Percentiles rank a stretch among this genome's conserved stretches.
Conservation (phyloP, 2,113 vertebrate genomes). For the Corythornis vintsioides region DNA sequence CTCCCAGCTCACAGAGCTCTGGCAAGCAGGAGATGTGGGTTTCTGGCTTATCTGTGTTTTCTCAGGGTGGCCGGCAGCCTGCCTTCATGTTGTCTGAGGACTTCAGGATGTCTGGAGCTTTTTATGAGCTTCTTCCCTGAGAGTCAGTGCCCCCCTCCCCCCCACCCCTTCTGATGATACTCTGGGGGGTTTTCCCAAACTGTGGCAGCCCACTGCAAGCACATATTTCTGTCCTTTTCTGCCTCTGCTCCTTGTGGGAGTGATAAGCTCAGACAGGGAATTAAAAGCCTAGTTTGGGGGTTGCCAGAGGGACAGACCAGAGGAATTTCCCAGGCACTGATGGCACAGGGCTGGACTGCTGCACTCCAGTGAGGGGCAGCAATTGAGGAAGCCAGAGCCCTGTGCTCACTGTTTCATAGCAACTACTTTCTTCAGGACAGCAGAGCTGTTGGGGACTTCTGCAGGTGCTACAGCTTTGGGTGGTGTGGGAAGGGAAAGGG, state of each 20-base stretch:
- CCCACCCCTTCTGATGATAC: neutral
- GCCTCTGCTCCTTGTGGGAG: constrained; percentile 5
- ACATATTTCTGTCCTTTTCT: neutral
- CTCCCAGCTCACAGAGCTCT: neutral
- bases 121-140: neutral
- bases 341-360: neutral
- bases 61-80: constrained; percentile 5
- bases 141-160: neutral
- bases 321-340: neutral
- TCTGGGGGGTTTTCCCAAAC: neutral
- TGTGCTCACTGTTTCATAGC: neutral
- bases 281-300: neutral
- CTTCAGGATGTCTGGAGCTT: constrained; percentile 32
- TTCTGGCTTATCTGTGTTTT: constrained; percentile 43
- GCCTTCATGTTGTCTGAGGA: neutral
- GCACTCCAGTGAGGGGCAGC: neutral
- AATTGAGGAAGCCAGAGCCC: neutral
- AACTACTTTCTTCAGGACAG: neutral
- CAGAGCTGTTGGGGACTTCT: neutral
- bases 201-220: neutral
- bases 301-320: neutral
- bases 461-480: neutral
- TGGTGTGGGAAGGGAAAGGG: neutral
- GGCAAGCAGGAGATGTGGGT: neutral
- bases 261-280: constrained; percentile 24